A percentile compares a stretch with the other conserved stretches of the same genome.
These are phyloP conservation scores for human DNA, from an alignment of 2,113 vertebrate species.

Conservation along the genomic window GRCh38 chr3:118129001-118129500, in stretches of 20 bases:
- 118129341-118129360: conserved; percentile 21
- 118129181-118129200: conserved; percentile 33
- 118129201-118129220: conserved; percentile 43
- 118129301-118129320: conserved; percentile 30
- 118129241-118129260: conserved; percentile 67
- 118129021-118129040: background rate
- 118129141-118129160: conserved; percentile 66
- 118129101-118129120: conserved; percentile 54
- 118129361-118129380: background rate
- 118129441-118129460: background rate
- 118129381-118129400: conserved; percentile 10
- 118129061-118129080: conserved; percentile 50
- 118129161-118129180: conserved; percentile 59
- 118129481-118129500: background rate
- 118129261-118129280: conserved; percentile 47
- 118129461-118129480: background rate
- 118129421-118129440: background rate
- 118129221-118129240: conserved; percentile 54
- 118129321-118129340: conserved; percentile 26
- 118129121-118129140: conserved; percentile 47
- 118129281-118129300: conserved; percentile 39
- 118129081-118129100: conserved; percentile 52
- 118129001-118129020: background rate
- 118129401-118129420: background rate
- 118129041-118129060: background rate